A percentile compares a stretch with the other conserved stretches of the same genome.
These are phyloP conservation scores for Myotis myotis DNA, from an alignment of 2,797 vertebrate species.

Conservation along the genomic window DNA sequence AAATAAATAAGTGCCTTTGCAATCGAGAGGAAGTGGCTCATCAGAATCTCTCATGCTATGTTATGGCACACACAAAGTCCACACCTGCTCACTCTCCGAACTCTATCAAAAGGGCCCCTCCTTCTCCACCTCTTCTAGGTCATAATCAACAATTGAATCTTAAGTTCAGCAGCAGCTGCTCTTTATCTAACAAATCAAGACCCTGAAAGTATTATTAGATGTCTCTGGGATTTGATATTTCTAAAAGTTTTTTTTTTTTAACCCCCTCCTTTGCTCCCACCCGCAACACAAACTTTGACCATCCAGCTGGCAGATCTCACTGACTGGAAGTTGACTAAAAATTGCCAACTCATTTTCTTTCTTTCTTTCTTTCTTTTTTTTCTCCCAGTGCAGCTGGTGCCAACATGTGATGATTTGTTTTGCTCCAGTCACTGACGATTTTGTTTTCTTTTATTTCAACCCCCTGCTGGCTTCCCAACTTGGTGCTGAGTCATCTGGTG, in stretches of 20 bases:
- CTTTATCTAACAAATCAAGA: neutral
- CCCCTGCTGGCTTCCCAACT: conserved; percentile 73
- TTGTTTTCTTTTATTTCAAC: conserved; percentile 81
- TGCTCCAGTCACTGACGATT: conserved; percentile 77
- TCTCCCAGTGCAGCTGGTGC: conserved; percentile 74
- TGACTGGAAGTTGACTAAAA: conserved; percentile 77
- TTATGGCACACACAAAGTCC: rapidly evolving
- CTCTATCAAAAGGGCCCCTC: neutral
- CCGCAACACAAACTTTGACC: conserved; percentile 16
- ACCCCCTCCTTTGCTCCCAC: neutral
- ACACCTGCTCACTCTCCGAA: neutral
- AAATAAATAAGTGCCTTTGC: neutral
- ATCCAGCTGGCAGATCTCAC: conserved; percentile 74
- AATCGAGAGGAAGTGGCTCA: neutral
- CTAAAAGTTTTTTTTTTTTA: conserved; percentile 24
- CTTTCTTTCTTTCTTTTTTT: neutral
- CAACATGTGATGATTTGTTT: conserved; percentile 81
- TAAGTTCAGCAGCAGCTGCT: conserved; percentile 34
- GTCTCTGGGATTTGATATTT: conserved; percentile 38
- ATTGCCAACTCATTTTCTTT: conserved; percentile 80
- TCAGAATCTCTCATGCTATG: neutral
- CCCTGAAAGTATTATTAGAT: neutral
- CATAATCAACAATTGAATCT: conserved; percentile 32
- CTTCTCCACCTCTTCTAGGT: neutral
- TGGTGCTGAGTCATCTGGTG: conserved; percentile 80